Conservation (phyloP, 2,113 vertebrate genomes). For the Pangasianodon gigas region DNA sequence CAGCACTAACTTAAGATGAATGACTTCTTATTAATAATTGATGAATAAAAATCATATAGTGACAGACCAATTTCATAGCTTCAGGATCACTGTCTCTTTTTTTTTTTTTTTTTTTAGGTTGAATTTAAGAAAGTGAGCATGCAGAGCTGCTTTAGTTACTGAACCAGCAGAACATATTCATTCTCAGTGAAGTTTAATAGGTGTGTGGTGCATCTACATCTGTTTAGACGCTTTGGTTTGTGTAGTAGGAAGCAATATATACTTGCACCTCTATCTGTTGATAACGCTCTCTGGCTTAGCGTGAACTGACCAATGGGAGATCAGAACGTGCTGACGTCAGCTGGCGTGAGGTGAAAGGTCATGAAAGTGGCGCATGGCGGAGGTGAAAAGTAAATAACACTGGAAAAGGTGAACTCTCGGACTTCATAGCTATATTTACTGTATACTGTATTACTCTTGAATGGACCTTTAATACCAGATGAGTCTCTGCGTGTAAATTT, state of each 20-base stretch:
- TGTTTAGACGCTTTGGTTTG: not conserved
- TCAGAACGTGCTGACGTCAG: not conserved
- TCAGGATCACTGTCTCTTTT: not conserved
- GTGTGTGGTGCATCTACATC: not conserved
- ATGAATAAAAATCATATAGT: not conserved
- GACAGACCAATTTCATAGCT: not conserved
- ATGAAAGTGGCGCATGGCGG: constrained; percentile 33
- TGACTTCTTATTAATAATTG: not conserved
- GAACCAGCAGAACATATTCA: not conserved
- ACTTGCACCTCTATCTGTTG: not conserved
- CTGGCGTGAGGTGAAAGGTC: constrained; percentile 43
- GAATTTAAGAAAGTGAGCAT: not conserved
- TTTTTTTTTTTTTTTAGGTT: not conserved
- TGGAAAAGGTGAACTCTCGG: not conserved
- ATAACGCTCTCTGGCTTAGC: not conserved
- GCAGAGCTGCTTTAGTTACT: no score
- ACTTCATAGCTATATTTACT: not conserved
- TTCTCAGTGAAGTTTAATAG: not conserved
- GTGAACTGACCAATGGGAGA: constrained; percentile 60
- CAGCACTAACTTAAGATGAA: not conserved
- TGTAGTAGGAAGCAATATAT: not conserved
- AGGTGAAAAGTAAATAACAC: constrained; percentile 31
- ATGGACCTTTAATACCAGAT: not conserved
- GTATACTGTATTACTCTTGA: no score
- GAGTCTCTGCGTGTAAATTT: not conserved